phyloP scores from a whole-genome alignment of 2,113 vertebrate genomes.

The Cottus gobio region DNA sequence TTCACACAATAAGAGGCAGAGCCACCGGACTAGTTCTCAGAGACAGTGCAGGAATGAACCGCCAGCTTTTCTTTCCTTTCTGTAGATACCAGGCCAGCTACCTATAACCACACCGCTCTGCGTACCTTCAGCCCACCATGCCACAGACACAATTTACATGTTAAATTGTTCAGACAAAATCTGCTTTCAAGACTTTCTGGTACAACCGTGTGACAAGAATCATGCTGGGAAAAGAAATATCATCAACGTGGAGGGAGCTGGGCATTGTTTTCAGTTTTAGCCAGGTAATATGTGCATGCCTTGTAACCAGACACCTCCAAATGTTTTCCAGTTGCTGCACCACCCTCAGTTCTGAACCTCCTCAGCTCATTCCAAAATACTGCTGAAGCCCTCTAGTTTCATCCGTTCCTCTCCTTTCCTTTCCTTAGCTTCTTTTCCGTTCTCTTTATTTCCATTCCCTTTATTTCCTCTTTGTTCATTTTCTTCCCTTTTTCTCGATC shows the following conservation, averaged over 20 bases:
- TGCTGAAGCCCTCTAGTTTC: neutral
- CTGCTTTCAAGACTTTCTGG: neutral
- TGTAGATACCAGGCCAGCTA: constrained; percentile 10
- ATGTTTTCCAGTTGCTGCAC: too few relatives aligned
- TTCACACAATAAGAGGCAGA: constrained; percentile 59
- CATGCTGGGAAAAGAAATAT: neutral
- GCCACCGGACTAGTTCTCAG: constrained; percentile 65
- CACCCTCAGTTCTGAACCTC: too few relatives aligned
- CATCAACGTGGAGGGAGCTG: neutral
- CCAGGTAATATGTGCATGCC: constrained; percentile 13
- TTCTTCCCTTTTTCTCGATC: neutral
- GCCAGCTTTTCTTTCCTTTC: constrained; percentile 32
- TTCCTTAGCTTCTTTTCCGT: neutral
- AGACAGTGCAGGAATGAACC: constrained; percentile 50
- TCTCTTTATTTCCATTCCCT: neutral
- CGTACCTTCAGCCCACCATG: neutral
- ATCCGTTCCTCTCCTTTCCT: neutral
- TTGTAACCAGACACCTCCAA: constrained; percentile 33
- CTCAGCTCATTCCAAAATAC: neutral
- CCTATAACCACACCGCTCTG: constrained; percentile 6
- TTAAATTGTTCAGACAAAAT: neutral
- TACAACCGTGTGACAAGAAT: neutral
- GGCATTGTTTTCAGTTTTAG: too few relatives aligned
- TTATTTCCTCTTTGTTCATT: neutral
- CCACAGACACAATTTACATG: neutral